These are phyloP conservation scores for Xylocampa areola DNA, from an alignment of 2,888 invertebrate species.

Conservation along the genomic window DNA sequence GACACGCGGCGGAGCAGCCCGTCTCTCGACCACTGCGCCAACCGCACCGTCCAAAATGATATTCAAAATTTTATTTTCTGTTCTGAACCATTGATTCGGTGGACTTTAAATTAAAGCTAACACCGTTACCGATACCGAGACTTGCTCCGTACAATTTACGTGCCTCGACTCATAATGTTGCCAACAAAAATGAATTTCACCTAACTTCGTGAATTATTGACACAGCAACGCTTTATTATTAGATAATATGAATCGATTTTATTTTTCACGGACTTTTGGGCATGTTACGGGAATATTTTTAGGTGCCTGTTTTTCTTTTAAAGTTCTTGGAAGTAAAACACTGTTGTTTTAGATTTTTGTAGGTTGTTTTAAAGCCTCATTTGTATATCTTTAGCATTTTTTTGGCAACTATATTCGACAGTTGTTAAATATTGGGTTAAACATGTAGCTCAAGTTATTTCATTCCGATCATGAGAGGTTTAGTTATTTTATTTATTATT, in stretches of 20 bases:
- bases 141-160: slow-evolving; percentile 44
- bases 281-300: background rate
- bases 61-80: background rate
- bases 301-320: background rate
- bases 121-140: slow-evolving; percentile 41
- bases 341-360: no score
- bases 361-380: no score
- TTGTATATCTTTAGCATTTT: no score
- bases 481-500: no score
- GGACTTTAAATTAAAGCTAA: slow-evolving; percentile 43
- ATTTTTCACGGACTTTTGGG: slow-evolving; percentile 21
- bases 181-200: slow-evolving; percentile 30
- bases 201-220: slow-evolving; percentile 39
- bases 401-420: no score
- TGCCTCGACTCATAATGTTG: slow-evolving; percentile 49
- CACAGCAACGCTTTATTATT: slow-evolving; percentile 47
- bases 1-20: no score
- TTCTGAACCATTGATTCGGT: slow-evolving; percentile 38
- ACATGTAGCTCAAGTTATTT: no score
- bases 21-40: no score
- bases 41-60: background rate
- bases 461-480: no score
- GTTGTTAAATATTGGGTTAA: no score
- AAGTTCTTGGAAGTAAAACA: background rate
- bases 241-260: slow-evolving; percentile 46